phyloP scores from a whole-genome alignment of 2,113 vertebrate species.

The Chloebia gouldiae region DNA sequence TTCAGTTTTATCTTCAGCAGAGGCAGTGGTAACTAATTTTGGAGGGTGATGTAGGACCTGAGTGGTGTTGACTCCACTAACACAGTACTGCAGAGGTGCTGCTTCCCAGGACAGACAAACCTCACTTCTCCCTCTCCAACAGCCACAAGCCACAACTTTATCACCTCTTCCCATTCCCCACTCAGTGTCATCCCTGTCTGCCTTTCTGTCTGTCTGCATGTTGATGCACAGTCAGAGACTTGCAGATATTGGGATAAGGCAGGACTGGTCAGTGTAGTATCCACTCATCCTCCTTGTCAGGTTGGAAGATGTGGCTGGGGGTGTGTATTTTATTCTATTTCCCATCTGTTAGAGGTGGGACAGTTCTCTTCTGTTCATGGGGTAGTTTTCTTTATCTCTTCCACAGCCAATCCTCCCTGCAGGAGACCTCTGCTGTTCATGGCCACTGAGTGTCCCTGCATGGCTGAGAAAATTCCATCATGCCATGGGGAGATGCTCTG shows the following conservation, averaged over 20 bases:
- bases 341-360: neutral
- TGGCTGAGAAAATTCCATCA: neutral
- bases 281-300: neutral
- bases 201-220: neutral
- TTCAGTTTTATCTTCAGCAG: slow-evolving; percentile 30
- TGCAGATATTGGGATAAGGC: neutral
- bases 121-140: neutral
- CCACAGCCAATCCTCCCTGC: neutral
- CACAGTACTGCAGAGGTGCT: neutral
- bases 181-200: neutral
- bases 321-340: too few species aligned
- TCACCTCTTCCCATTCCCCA: neutral
- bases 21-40: slow-evolving; percentile 30
- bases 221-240: neutral
- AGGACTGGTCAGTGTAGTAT: rapidly evolving
- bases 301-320: neutral
- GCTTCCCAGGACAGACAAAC: neutral
- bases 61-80: neutral
- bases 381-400: neutral
- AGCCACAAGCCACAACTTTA: rapidly evolving
- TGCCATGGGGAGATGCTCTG: too few species aligned
- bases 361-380: neutral
- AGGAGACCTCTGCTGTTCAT: neutral
- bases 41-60: neutral
- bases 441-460: neutral